Evolutionary conservation across 1,140 invertebrate species (phyloP).

Genomic region (Anoplophora glabripennis): DNA sequence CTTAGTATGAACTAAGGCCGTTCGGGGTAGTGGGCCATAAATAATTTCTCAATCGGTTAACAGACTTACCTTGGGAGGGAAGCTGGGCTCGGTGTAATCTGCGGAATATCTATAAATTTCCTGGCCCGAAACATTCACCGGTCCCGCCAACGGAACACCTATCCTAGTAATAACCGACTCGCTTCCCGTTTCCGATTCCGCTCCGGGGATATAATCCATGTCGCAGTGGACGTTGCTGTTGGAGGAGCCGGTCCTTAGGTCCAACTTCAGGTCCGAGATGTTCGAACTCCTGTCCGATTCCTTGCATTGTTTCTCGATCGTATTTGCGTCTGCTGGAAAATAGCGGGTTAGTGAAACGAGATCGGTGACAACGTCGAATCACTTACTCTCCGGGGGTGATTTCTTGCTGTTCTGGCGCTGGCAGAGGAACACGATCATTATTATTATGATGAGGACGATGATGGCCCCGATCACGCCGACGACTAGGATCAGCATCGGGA

Average conservation of each 20-base stretch:
- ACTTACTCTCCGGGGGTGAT: constrained; percentile 44
- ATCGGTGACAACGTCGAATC: neutral
- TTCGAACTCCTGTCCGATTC: constrained; percentile 86
- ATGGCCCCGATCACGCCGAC: constrained; percentile 54
- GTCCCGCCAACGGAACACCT: constrained; percentile 70
- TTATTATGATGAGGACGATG: constrained; percentile 54
- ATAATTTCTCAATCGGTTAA: neutral
- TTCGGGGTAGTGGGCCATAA: neutral
- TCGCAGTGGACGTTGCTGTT: constrained; percentile 67
- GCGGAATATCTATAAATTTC: constrained; percentile 77
- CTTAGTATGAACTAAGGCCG: neutral
- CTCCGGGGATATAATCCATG: constrained; percentile 54
- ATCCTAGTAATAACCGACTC: constrained; percentile 49
- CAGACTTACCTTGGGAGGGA: constrained; percentile 62
- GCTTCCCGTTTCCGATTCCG: constrained; percentile 49
- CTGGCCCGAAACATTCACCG: constrained; percentile 68
- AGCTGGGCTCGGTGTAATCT: constrained; percentile 80
- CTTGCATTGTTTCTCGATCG: constrained; percentile 76
- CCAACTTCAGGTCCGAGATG: constrained; percentile 85
- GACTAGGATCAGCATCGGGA: constrained; percentile 55
- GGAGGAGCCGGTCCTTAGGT: constrained; percentile 80
- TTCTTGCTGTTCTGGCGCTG: constrained; percentile 50
- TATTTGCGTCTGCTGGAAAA: constrained; percentile 45
- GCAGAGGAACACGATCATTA: constrained; percentile 56
- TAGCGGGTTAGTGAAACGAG: neutral